These are phyloP conservation scores for Odontocerum albicorne DNA, from an alignment of 2,888 invertebrate species.

Conservation along the genomic window DNA sequence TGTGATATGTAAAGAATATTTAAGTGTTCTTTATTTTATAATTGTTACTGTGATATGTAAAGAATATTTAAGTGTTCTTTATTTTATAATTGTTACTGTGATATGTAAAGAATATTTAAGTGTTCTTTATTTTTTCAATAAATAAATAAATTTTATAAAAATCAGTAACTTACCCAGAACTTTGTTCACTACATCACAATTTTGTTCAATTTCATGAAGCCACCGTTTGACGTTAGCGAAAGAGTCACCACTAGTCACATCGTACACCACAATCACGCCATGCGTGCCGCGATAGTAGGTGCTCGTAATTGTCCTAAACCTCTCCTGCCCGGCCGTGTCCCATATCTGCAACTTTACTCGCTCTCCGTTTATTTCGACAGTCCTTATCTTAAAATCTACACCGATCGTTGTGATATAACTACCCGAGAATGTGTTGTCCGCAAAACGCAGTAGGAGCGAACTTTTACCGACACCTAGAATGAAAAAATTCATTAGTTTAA, in stretches of 20 bases:
- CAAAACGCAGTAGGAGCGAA: slow-evolving; percentile 92
- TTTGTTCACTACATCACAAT: slow-evolving; percentile 98
- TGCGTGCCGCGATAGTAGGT: slow-evolving; percentile 99
- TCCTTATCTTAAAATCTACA: slow-evolving; percentile 99
- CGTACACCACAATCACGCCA: slow-evolving; percentile 99
- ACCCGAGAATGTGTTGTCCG: slow-evolving; percentile 98
- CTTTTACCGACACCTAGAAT: slow-evolving; percentile 95
- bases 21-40: too few species aligned
- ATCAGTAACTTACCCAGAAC: slow-evolving; percentile 82
- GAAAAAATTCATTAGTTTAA: slow-evolving; percentile 11
- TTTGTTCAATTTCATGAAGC: slow-evolving; percentile 99
- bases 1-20: too few species aligned
- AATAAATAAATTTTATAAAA: too few species aligned
- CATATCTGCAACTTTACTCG: slow-evolving; percentile 95
- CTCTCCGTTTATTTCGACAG: slow-evolving; percentile 88
- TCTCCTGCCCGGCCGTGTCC: slow-evolving; percentile 97
- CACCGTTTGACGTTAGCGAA: slow-evolving; percentile 99
- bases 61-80: too few species aligned
- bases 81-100: too few species aligned
- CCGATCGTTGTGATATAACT: slow-evolving; percentile 99
- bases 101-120: too few species aligned
- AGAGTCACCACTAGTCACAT: slow-evolving; percentile 97
- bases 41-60: too few species aligned
- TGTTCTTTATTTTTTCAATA: too few species aligned
- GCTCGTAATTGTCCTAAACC: slow-evolving; percentile 98